These are phyloP conservation scores for Pithys albifrons DNA, from an alignment of 2,113 vertebrate species.

Conservation along the genomic window DNA sequence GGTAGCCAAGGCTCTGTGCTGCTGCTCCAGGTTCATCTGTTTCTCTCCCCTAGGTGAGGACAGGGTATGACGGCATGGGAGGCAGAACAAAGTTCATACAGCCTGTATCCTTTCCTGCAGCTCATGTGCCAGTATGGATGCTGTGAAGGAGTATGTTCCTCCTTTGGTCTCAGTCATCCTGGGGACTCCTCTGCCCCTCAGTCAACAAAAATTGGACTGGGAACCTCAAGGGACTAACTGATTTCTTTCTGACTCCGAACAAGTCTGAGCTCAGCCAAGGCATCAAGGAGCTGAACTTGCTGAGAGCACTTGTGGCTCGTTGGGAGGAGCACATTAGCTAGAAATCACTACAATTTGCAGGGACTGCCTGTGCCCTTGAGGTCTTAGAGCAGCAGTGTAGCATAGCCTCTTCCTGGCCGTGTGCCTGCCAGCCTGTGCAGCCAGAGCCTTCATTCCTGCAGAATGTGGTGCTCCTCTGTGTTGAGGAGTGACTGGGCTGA, in stretches of 20 bases:
- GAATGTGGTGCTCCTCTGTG: neutral
- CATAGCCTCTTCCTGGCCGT: neutral
- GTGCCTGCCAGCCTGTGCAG: neutral
- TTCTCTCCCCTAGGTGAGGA: slow-evolving; percentile 80
- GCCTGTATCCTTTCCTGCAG: slow-evolving; percentile 89
- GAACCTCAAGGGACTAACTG: neutral
- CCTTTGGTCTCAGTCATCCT: neutral
- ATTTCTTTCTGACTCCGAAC: neutral
- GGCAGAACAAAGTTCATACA: slow-evolving; percentile 94
- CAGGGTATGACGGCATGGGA: slow-evolving; percentile 91
- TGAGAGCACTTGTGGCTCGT: neutral
- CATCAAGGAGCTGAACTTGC: neutral
- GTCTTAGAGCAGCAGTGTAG: neutral
- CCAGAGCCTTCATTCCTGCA: fast-evolving
- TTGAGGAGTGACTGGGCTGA: neutral
- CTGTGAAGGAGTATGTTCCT: neutral
- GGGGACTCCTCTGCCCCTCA: neutral
- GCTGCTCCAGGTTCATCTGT: neutral
- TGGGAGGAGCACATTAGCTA: fast-evolving
- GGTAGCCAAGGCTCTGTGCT: neutral
- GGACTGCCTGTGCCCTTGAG: neutral
- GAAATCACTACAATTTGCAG: neutral
- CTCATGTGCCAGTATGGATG: neutral
- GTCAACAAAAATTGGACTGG: neutral
- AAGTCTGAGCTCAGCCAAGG: neutral